Evolutionary conservation across 2,797 vertebrate genomes (phyloP).

Genomic region (Bryconaethiops microstoma): DNA sequence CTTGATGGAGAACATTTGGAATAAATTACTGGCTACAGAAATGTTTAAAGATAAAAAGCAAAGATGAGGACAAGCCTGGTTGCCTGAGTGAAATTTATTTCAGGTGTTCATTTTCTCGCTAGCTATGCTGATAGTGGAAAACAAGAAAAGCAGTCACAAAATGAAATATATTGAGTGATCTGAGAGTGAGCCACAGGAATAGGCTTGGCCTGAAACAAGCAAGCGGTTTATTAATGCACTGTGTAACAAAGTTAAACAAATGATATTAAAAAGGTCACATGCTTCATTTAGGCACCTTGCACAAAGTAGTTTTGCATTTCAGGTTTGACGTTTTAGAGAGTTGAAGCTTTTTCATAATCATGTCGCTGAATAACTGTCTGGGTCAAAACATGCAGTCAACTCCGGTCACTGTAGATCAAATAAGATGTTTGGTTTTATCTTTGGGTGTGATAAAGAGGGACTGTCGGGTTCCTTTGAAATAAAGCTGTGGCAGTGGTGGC

Average conservation of each 20-base stretch:
- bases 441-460: neutral
- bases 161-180: too few relatives aligned
- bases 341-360: neutral
- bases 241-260: neutral
- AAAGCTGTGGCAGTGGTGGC: neutral
- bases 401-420: neutral
- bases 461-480: slow-evolving; percentile 1
- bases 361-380: neutral
- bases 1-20: too few relatives aligned
- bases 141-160: too few relatives aligned
- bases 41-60: too few relatives aligned
- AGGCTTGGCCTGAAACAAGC: neutral
- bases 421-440: neutral
- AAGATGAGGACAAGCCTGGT: too few relatives aligned
- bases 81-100: too few relatives aligned
- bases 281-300: neutral
- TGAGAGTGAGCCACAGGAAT: neutral
- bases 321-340: neutral
- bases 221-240: neutral
- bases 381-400: neutral
- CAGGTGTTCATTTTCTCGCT: too few relatives aligned
- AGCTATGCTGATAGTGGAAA: too few relatives aligned
- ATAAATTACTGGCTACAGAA: too few relatives aligned
- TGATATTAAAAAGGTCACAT: neutral
- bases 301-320: too few relatives aligned